Evolutionary conservation across 2,113 vertebrate species (phyloP).

Genomic region (Sturnira hondurensis): DNA sequence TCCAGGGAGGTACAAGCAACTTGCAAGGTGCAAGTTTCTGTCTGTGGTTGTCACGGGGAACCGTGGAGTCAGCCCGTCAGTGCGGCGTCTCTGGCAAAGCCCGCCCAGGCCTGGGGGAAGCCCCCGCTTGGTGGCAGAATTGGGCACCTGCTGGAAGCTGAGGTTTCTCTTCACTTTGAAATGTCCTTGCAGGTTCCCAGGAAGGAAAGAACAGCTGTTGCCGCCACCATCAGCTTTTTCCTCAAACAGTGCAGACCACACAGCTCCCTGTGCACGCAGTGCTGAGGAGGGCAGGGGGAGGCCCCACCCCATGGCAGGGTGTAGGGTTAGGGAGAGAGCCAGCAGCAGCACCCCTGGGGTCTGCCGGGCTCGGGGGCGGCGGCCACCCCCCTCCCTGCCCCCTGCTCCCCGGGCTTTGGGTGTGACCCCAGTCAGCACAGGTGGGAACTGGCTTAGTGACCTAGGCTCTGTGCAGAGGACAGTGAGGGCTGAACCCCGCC

Average conservation of each 20-base stretch:
- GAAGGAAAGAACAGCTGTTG: slow-evolving; percentile 41
- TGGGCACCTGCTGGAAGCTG: slow-evolving; percentile 7
- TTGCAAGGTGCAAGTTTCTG: not conserved
- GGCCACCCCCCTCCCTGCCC: not conserved
- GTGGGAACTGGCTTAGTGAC: not conserved
- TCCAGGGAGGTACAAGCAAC: not conserved
- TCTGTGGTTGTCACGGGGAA: not conserved
- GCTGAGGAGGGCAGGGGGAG: not conserved
- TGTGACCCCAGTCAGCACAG: not conserved
- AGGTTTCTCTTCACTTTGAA: slow-evolving; percentile 60
- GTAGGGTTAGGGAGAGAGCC: not conserved
- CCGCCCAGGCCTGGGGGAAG: not conserved
- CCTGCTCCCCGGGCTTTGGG: not conserved
- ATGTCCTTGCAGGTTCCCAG: slow-evolving; percentile 61
- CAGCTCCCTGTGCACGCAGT: not conserved
- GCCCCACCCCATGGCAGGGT: not conserved
- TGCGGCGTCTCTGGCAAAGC: not conserved
- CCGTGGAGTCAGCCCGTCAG: not conserved
- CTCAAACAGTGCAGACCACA: not conserved
- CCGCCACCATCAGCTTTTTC: slow-evolving; percentile 51
- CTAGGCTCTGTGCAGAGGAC: not conserved
- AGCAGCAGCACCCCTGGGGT: rapidly evolving
- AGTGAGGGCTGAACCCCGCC: not conserved
- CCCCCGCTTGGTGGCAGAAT: not conserved
- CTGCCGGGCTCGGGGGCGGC: rapidly evolving